Evolutionary conservation across 2,113 vertebrate species (phyloP), one percentile per base, ranked within the genome.

Genomic region (Patagioenas fasciata): DNA sequence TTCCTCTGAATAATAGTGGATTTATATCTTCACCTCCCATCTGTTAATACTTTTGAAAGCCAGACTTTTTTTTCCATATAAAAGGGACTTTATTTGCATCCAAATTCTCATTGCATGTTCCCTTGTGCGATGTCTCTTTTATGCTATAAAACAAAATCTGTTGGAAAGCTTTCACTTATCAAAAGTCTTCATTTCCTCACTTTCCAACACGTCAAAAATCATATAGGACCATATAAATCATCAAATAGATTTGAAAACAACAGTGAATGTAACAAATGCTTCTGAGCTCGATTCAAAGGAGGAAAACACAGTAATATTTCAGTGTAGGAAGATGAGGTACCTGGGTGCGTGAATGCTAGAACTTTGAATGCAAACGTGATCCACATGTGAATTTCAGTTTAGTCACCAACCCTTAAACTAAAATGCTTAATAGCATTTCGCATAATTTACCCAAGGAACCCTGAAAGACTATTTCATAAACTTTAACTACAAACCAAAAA

Each of bases 41-140:
- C 3, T 44, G 5, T 50, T n/a, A 40, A 14, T 19, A 16, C 7
- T 64, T 88, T 25, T 25, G 23, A 47, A 71, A 64, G 4, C 3
- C 29, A 66, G 7, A 4, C 0, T 3, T 58, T 79, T 50, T 53
- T 66, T 69, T 69, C 78, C 18, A 19, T 12, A 25, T 5, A 44
- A 44, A 73, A 48, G 13, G 19, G 32, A 56, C 4, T 12, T 73
- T 40, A 47, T 47, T 44, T 42, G 2, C 13, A n/a, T 25, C 23
- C 23, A 70, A 15, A 50, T 66, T 81, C 11, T 54, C 17, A 42
- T n/a, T 53, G 2, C 3, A 4, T 28, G 5, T 4, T 75, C 18
- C 54, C 14, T 29, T 0, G 0, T 18, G 8, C 11, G 42, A 4
- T 38, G 11, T 2, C 10, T 74, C 1, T 60, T 65, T 73, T 26